Base-by-base conservation (phyloP, 2,113 vertebrate genomes). In the Prinia subflava region DNA sequence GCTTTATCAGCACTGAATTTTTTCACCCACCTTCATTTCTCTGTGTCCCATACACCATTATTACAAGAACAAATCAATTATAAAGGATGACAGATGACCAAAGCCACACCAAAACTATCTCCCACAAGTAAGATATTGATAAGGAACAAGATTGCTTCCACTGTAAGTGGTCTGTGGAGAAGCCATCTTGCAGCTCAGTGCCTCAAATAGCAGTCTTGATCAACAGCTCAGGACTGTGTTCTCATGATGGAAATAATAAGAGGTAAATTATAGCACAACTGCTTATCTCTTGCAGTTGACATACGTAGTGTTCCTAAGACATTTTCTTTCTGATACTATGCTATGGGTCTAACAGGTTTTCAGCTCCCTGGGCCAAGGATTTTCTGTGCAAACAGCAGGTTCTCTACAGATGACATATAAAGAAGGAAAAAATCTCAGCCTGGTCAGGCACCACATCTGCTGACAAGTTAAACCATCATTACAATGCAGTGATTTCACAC, bases 61-160 rank as follows among this genome's bases (percentile, higher is more conserved):
- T 90, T 81, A 94, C 88, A 63, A 78, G 75, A 96, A 92, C 56
- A 75, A 93, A 96, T 96, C 79, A 92, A 94, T 95, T 92, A 80
- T 55, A 57, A 94, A 83, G 88, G 92, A 93, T 92, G 86, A 95
- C 46, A 93, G 85, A 92, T 76, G 68, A 91, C 90, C 88, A 84
- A 31, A 87, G 65, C 49, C 88, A 75, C 65, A 73, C 74, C 80
- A 87, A 95, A 90, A 74, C n/a, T 59, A 78, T 63, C 90, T 90
- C 83, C 64, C 73, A 60, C 77, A 71, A 70, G 68, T 35, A 27
- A 80, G 69, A 60, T 56, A 78, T 24, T 60, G 90, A 60, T 93
- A 89, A 71, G 35, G 85, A 95, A 78, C 41, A 31, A 37, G 80
- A 92, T 81, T 76, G 60, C 62, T 94, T 68, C 70, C 80, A 69